Conservation (phyloP, 2,888 invertebrate genomes). For the Serrognathus titanus region DNA sequence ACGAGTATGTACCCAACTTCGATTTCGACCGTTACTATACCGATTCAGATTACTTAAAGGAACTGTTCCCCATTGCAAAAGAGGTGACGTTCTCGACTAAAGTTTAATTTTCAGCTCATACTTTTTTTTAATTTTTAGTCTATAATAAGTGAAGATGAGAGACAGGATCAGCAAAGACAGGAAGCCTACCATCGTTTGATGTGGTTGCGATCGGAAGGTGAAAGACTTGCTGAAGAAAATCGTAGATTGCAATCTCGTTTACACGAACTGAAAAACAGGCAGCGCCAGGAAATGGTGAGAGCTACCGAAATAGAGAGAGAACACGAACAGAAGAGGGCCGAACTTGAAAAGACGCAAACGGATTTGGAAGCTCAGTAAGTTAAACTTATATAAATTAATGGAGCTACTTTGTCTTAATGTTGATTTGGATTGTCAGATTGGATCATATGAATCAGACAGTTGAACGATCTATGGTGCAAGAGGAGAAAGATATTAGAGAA, state of each 20-base stretch:
- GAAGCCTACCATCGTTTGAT: constrained; percentile 44
- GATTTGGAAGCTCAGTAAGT: constrained; percentile 37
- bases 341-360: constrained; percentile 38
- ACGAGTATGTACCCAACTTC: constrained; percentile 39
- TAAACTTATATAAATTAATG: neutral
- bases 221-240: constrained; percentile 43
- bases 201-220: constrained; percentile 46
- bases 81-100: neutral
- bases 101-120: neutral
- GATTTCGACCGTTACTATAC: constrained; percentile 40
- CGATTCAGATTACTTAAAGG: constrained; percentile 35
- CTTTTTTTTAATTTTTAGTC: constrained; percentile 18
- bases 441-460: constrained; percentile 39
- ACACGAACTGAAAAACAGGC: constrained; percentile 36
- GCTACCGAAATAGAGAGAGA: constrained; percentile 30
- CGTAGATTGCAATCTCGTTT: constrained; percentile 35
- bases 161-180: constrained; percentile 38
- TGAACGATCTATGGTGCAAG: constrained; percentile 37
- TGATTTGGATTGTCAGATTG: constrained; percentile 24
- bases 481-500: constrained; percentile 31
- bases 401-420: neutral
- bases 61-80: constrained; percentile 29
- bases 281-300: constrained; percentile 32
- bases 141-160: constrained; percentile 32
- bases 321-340: constrained; percentile 34